phyloP scores from a whole-genome alignment of 2,888 invertebrate species.

The Platycheirus albimanus region DNA sequence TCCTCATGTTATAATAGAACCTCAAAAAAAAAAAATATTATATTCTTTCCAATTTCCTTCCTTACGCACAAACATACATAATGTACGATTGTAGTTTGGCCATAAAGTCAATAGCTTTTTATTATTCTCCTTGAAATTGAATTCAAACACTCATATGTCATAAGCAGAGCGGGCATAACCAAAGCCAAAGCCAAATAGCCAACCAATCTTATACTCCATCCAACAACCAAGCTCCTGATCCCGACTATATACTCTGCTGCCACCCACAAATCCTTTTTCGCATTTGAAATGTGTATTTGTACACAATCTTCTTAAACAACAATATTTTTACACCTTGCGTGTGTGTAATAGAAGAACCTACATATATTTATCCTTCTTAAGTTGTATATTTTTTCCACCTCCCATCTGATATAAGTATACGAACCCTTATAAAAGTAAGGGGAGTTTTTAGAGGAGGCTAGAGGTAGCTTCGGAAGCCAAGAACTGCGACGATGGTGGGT shows the following conservation, averaged over 20 bases:
- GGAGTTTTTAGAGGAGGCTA: too few relatives aligned
- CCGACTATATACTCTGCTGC: neutral
- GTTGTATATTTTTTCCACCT: conserved; percentile 42
- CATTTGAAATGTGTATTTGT: conserved; percentile 31
- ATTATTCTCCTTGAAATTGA: conserved; percentile 67
- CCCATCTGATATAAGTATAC: too few relatives aligned
- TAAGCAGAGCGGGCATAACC: conserved; percentile 49
- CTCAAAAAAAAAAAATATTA: neutral
- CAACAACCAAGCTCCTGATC: neutral
- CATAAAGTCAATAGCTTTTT: conserved; percentile 69
- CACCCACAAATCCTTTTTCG: conserved; percentile 35
- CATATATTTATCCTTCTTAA: conserved; percentile 6
- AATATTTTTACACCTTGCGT: conserved; percentile 61
- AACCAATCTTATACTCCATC: conserved; percentile 21
- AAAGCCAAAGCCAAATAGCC: conserved; percentile 27
- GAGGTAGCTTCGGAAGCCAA: neutral
- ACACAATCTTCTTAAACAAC: conserved; percentile 56
- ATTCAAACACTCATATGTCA: conserved; percentile 73
- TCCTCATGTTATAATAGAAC: neutral
- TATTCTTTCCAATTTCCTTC: neutral
- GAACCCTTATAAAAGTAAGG: too few relatives aligned
- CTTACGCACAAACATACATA: neutral
- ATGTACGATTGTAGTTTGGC: conserved; percentile 37
- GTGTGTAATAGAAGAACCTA: conserved; percentile 25
- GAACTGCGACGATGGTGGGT: conserved; percentile 9